Evolutionary conservation across 2,888 invertebrate genomes (phyloP).

Genomic region (Athripsodes cinereus): DNA sequence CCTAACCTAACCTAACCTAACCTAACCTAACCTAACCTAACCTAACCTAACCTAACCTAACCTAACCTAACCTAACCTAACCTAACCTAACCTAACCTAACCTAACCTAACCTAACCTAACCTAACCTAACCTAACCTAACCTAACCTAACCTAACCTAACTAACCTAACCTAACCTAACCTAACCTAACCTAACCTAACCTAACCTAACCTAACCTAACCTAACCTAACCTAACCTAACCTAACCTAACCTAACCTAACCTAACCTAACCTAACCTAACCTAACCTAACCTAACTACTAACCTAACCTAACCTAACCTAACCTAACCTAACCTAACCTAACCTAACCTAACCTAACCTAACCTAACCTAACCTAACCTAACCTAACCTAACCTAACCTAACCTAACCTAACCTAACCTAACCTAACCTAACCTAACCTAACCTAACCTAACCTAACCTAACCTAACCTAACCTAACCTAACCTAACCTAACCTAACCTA

Average conservation of each 20-base stretch:
- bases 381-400: slow-evolving; percentile 25
- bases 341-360: not conserved
- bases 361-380: slow-evolving; percentile 28
- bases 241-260: slow-evolving; percentile 26
- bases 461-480: slow-evolving; percentile 23
- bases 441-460: slow-evolving; percentile 24
- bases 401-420: slow-evolving; percentile 28
- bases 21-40: slow-evolving; percentile 21
- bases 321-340: slow-evolving; percentile 27
- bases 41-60: slow-evolving; percentile 21
- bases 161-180: slow-evolving; percentile 21
- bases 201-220: slow-evolving; percentile 22
- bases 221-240: slow-evolving; percentile 25
- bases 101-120: slow-evolving; percentile 17
- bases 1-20: slow-evolving; percentile 18
- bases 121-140: slow-evolving; percentile 20
- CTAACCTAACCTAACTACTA: slow-evolving; percentile 26
- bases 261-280: slow-evolving; percentile 26
- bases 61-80: slow-evolving; percentile 23
- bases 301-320: slow-evolving; percentile 28
- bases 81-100: slow-evolving; percentile 20
- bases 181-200: slow-evolving; percentile 15
- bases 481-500: slow-evolving; percentile 28
- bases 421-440: slow-evolving; percentile 28
- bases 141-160: slow-evolving; percentile 10